Percentiles rank a stretch among this genome's conserved stretches.
Conservation (phyloP, 2,888 invertebrate species). For the Morpho helenor region DNA sequence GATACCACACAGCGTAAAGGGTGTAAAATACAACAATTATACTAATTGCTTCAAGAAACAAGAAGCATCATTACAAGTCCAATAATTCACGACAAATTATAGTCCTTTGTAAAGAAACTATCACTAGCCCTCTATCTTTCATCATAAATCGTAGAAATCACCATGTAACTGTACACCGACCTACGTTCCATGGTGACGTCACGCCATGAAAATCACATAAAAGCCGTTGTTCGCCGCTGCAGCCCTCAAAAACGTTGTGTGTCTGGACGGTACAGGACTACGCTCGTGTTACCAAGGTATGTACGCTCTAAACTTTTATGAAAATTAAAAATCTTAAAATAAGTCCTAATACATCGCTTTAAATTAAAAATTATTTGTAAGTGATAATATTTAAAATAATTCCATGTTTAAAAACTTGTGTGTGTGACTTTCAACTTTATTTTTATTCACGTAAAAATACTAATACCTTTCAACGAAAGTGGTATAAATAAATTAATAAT, state of each 20-base stretch:
- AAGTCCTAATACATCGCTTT: background rate
- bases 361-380: background rate
- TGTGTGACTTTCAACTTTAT: no score
- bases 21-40: background rate
- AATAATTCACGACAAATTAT: slow-evolving; percentile 6
- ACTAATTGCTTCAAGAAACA: no score
- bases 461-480: no score
- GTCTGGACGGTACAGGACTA: slow-evolving; percentile 64
- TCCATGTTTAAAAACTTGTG: background rate
- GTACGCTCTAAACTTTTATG: slow-evolving; percentile 33
- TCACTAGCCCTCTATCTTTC: slow-evolving; percentile 11
- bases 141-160: slow-evolving; percentile 22
- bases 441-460: no score
- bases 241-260: slow-evolving; percentile 56
- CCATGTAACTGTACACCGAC: slow-evolving; percentile 45
- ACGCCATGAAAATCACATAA: slow-evolving; percentile 39
- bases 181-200: slow-evolving; percentile 66
- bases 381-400: no score
- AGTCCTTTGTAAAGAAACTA: slow-evolving; percentile 14
- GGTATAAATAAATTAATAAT: no score
- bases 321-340: background rate
- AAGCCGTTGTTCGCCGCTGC: slow-evolving; percentile 50
- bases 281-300: slow-evolving; percentile 30
- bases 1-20: no score
- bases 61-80: background rate